Conservation (phyloP, 2,888 invertebrate genomes). For the Scrobipalpa atriplicella region DNA sequence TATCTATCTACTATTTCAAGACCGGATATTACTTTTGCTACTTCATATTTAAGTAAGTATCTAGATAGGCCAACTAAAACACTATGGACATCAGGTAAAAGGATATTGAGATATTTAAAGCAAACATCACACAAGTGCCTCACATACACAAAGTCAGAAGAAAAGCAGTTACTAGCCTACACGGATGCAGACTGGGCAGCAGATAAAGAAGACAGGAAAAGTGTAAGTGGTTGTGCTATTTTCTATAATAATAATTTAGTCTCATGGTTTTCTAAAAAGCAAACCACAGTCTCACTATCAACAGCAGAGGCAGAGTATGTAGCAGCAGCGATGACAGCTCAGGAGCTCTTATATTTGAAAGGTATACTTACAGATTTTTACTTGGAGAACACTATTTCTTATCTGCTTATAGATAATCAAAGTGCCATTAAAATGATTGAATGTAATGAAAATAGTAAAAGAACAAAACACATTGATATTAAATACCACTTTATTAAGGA, state of each 20-base stretch:
- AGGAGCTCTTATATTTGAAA: slow-evolving; percentile 10
- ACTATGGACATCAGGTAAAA: slow-evolving; percentile 9
- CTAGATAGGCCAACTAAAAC: slow-evolving; percentile 7
- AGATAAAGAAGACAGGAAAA: slow-evolving; percentile 7
- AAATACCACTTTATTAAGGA: background rate
- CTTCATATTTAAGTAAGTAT: slow-evolving; percentile 15
- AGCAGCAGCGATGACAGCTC: background rate
- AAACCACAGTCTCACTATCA: slow-evolving; percentile 11
- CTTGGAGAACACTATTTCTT: too few relatives aligned
- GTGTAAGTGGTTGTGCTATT: slow-evolving; percentile 9
- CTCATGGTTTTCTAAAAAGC: slow-evolving; percentile 22
- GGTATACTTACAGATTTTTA: background rate
- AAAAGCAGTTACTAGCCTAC: background rate
- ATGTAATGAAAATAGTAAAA: too few relatives aligned
- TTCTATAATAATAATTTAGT: background rate
- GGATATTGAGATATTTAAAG: slow-evolving; percentile 18
- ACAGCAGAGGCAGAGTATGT: slow-evolving; percentile 24
- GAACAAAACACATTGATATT: slow-evolving; percentile 24
- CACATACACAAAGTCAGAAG: background rate
- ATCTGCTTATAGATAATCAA: too few relatives aligned
- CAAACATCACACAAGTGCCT: slow-evolving; percentile 9
- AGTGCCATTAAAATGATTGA: too few relatives aligned
- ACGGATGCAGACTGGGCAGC: slow-evolving; percentile 27
- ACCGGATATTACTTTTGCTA: slow-evolving; percentile 11
- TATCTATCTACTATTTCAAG: background rate